Percentiles rank a stretch among this genome's conserved stretches.
Evolutionary conservation across 37 sponge, comb jelly and placozoan genomes (phyloP).

Genomic region (Diacarnus erythraeanus): DNA sequence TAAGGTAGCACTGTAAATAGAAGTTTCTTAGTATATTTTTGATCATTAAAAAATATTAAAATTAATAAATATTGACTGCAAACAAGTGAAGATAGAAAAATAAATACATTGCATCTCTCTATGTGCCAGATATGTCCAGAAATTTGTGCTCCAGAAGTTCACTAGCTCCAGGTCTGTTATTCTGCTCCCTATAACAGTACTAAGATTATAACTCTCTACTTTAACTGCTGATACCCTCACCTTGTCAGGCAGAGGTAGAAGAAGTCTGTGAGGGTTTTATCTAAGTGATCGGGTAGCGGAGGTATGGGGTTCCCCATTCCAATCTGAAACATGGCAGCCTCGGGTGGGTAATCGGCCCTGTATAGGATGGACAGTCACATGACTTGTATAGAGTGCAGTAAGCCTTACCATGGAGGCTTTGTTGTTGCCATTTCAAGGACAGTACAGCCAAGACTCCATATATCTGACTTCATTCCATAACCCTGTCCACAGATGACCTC

Average conservation of each 20-base stretch:
- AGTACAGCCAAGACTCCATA: constrained; percentile 92
- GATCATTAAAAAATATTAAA: too few species aligned
- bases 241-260: constrained; percentile 35
- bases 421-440: constrained; percentile 84
- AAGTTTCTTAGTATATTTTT: too few species aligned
- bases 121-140: background rate
- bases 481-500: constrained; percentile 83
- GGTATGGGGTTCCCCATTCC: constrained; percentile 73
- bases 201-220: too few species aligned
- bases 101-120: too few species aligned
- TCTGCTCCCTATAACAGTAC: constrained; percentile 36
- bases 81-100: background rate
- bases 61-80: background rate
- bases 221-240: background rate
- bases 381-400: background rate
- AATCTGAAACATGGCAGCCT: constrained; percentile 87
- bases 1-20: too few species aligned
- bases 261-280: constrained; percentile 44
- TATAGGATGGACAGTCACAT: background rate
- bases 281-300: constrained; percentile 65
- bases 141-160: constrained; percentile 47
- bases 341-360: constrained; percentile 71
- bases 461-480: constrained; percentile 86
- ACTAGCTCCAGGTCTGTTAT: constrained; percentile 36
- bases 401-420: constrained; percentile 78